Evolutionary conservation across 2,888 invertebrate genomes (phyloP).

Genomic region (Apantesis nais): DNA sequence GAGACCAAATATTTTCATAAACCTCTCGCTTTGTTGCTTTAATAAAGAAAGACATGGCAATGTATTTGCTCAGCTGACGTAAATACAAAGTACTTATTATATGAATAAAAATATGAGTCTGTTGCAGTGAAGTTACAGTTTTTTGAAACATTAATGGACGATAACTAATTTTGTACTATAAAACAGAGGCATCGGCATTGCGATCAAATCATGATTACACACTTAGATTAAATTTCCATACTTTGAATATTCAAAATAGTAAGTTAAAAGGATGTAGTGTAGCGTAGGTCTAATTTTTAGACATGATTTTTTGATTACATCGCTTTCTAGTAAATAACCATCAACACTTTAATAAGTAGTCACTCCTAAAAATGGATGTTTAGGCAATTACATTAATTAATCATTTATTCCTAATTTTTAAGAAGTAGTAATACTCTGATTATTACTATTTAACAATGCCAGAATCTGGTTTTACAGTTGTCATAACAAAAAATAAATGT

Average conservation of each 20-base stretch:
- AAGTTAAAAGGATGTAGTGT: too few species aligned
- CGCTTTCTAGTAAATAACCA: neutral
- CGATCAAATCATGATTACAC: neutral
- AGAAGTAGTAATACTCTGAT: neutral
- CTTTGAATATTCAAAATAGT: too few species aligned
- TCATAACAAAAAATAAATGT: too few species aligned
- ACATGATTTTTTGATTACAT: too few species aligned
- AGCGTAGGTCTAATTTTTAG: too few species aligned
- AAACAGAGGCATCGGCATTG: neutral
- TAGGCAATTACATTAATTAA: too few species aligned
- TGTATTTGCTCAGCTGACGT: constrained; percentile 26
- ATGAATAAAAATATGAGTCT: neutral
- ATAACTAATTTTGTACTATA: neutral
- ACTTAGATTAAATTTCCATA: neutral
- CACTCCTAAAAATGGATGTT: neutral
- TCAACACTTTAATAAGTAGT: neutral
- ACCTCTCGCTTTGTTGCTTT: constrained; percentile 8
- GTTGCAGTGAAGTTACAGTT: neutral
- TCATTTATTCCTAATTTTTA: neutral
- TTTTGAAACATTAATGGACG: neutral
- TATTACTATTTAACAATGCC: neutral
- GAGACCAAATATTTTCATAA: constrained; percentile 6
- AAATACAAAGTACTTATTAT: neutral
- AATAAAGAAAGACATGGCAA: constrained; percentile 22
- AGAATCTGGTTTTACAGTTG: too few species aligned